Evolutionary conservation across 2,888 invertebrate genomes (phyloP), one percentile per base, ranked within the genome.

Genomic region (Stenolophus ochropezus): DNA sequence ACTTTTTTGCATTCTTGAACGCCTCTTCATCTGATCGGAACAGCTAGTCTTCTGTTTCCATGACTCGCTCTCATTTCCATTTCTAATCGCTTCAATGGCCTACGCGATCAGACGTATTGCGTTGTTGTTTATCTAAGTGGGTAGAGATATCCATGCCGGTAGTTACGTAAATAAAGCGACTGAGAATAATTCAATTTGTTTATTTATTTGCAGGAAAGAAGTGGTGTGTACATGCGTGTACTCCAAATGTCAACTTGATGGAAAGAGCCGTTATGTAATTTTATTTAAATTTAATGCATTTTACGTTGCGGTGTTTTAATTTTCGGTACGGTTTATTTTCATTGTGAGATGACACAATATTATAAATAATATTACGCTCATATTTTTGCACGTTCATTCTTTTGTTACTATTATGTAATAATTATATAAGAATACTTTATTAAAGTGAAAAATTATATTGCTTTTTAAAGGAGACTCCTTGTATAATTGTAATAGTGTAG

Each of bases 191-290:
- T 11, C 61, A 23, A 61, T 69, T n/a, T 61, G 14, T 61, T 61
- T 61, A 61, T 61, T 56, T 53, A 56, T 56, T 23, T 61, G 23
- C 25, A 6, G 16, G 16, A 18, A 53, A 53, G 6, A 20, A 6
- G 25, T 25, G 25, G 25, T 75, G 27, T 23, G 14, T 75, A 25
- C 53, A 11, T 53, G 42, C 27, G 56, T 58, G 18, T n/a, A 23
- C 42, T 27, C 18, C 42, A 77, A 77, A 77, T 77, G 76, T 77
- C 76, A 77, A 77, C 76, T 21, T 20, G 76, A 58, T 77, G 20
- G 58, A 16, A 33, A 53, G 5, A 16, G 42, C 58, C 23, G 58
- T 77, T 77, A 56, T 58, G 58, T 42, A 77, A 77, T 77, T 77
- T 58, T 58, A 58, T 47, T 21, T 33, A 56, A 77, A 77, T 58